Percentiles rank a stretch among this genome's conserved stretches.
Evolutionary conservation across 1,140 invertebrate species (phyloP).

Genomic region (Xylocopa sonorina): DNA sequence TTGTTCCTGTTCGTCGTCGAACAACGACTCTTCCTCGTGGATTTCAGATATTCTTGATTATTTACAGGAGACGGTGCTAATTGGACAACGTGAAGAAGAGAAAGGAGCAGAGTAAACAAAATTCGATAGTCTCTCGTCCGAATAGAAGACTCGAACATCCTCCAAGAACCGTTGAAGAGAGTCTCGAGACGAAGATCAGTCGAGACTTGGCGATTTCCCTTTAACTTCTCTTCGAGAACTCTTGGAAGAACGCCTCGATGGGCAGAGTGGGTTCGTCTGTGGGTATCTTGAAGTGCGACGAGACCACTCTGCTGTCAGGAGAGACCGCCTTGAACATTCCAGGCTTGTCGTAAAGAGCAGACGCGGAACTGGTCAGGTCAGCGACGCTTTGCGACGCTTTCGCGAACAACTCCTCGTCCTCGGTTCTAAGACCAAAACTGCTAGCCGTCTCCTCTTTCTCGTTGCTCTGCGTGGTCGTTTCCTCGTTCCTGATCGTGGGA

Average conservation of each 20-base stretch:
- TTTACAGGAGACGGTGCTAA: slow-evolving; percentile 5
- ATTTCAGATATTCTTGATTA: not conserved
- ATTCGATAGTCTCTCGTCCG: not conserved
- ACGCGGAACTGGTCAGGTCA: slow-evolving; percentile 81
- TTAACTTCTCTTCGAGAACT: slow-evolving; percentile 73
- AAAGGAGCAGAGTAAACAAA: too few relatives aligned
- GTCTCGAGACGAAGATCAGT: not conserved
- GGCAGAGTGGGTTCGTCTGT: slow-evolving; percentile 74
- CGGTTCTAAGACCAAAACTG: not conserved
- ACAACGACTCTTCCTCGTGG: not conserved
- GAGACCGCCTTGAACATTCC: slow-evolving; percentile 80
- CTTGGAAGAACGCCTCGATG: slow-evolving; percentile 83
- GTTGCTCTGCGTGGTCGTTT: not conserved
- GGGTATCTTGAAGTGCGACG: slow-evolving; percentile 75
- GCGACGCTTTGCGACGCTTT: slow-evolving; percentile 81
- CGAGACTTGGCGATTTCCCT: not conserved
- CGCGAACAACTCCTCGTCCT: slow-evolving; percentile 77
- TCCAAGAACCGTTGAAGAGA: not conserved
- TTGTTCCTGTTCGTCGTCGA: not conserved
- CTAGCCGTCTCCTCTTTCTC: not conserved
- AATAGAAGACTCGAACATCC: not conserved
- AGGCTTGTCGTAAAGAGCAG: slow-evolving; percentile 79
- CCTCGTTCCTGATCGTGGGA: too few relatives aligned
- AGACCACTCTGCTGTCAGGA: slow-evolving; percentile 71
- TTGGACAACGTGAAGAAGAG: not conserved